Base-by-base conservation (phyloP, 2,888 invertebrate species). In the Tromatobia lineatoria region DNA sequence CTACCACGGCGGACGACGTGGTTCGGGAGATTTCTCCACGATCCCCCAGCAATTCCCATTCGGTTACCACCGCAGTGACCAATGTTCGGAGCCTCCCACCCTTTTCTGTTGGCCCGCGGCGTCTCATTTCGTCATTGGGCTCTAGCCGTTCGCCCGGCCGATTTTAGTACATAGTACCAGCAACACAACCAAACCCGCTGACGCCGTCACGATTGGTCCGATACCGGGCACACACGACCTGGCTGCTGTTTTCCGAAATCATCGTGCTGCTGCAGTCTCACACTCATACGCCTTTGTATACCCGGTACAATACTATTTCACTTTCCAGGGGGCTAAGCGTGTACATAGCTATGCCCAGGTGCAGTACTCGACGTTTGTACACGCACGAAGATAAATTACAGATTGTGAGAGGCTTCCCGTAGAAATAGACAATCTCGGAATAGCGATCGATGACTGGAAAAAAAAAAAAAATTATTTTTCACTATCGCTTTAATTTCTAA, bases 171-270 rank as follows among this genome's bases (percentile, higher is more conserved):
- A 73, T 23, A 29, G 69, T 64, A 59, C 57, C 66, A 67, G 81
- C 57, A 75, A 52, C 70, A 57, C 70, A 57, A 74, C 75, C 67
- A 57, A 66, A 59, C 59, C 34, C 34, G 69, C 59, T 34, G 25
- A 64, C 69, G 64, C 78, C 80, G 71, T 64, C 61, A 76, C 77
- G 80, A 91, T 91, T 90, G 91, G 90, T 88, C 87, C 83, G 88
- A 75, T 38, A 70, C 77, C 25, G 54, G 50, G 78, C 86, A 80
- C 70, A 59, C 82, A 82, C 79, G 78, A 86, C 70, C 47, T 59
- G 29, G 59, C 67, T 67, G 86, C 88, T 89, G 86, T 91, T 91
- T 91, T 90, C 89, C 91, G 87, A 90, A 92, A 91, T 92, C 92
- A 86, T 89, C 83, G 88, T 87, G 87, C 83, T 74, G 79, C 75